Evolutionary conservation across 2,113 vertebrate species (phyloP).

Genomic region (Hippocampus abdominalis): DNA sequence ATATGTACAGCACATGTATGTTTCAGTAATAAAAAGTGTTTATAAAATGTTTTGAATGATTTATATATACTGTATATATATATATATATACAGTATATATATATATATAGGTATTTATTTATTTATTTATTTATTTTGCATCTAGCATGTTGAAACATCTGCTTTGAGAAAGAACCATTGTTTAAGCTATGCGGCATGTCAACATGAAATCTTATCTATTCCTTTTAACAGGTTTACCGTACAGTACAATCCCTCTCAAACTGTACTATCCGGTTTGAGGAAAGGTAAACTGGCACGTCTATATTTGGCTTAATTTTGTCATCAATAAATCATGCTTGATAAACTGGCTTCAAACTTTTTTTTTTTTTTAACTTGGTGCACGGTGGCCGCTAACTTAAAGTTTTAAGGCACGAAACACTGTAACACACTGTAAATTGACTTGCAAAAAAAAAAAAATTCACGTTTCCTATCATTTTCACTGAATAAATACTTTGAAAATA

Average conservation of each 20-base stretch:
- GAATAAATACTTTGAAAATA: no score
- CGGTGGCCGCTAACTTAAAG: no score
- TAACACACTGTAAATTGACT: no score
- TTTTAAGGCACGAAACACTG: no score
- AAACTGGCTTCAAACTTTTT: not conserved
- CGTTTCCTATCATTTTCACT: no score
- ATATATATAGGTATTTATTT: no score
- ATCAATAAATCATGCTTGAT: not conserved
- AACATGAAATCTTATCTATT: not conserved
- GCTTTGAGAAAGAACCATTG: not conserved
- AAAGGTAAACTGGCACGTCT: not conserved
- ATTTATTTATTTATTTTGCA: not conserved
- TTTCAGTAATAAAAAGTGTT: not conserved
- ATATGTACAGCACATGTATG: not conserved
- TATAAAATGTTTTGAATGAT: conserved; percentile 4
- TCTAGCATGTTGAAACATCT: not conserved
- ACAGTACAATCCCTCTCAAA: not conserved
- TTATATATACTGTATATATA: no score
- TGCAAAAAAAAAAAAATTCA: no score
- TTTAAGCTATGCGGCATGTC: not conserved
- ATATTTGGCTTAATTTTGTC: not conserved
- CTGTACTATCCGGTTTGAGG: not conserved
- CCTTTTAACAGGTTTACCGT: not conserved
- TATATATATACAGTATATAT: no score
- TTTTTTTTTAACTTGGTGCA: no score